Evolutionary conservation across 1,140 invertebrate species (phyloP), one percentile per base, ranked within the genome.

Genomic region (Drosophila arawakana): DNA sequence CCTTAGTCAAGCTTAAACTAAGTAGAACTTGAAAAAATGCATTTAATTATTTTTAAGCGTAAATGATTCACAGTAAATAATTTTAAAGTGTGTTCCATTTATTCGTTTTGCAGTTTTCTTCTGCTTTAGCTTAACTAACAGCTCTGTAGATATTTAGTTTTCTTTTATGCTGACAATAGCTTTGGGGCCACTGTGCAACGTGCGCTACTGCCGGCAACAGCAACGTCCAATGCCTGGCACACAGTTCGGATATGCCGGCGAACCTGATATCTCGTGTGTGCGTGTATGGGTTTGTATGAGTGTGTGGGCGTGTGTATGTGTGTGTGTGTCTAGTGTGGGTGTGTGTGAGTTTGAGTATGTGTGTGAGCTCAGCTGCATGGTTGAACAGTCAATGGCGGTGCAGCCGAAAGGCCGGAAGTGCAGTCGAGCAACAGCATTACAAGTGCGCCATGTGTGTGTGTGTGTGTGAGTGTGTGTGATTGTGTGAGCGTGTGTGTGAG

Each of bases 331-430:
- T 21, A 2, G n/a, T 55, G 43, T 68, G 49, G 49, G 52, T 41
- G 60, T 61, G 11, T 68, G 52, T 63, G 35, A 30, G 41, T 52
- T 10, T 35, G 47, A 54, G 25, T 52, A 11, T 13, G 15, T 46
- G 34, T 37, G 10, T 55, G 67, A 58, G 21, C 55, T 62, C 54
- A 67, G 44, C 69, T 70, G 76, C 76, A 86, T 80, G 83, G 81
- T 71, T 85, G 81, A 85, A 84, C 77, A 84, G 81, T 80, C 81
- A 84, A 80, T 85, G 81, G 73, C 69, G 78, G 61, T 73, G 81
- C 62, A 70, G 81, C 61, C 77, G 52, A 77, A 80, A 84, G 79
- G 46, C 79, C 81, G 82, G 82, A 86, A 82, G 82, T 86, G 83
- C 79, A 86, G 83, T 72, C 79, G 79, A 88, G 82, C 76, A 88